Evolutionary conservation across 37 sponge, comb jelly and placozoan genomes (phyloP).

Genomic region (Hexactinellida sp.): DNA sequence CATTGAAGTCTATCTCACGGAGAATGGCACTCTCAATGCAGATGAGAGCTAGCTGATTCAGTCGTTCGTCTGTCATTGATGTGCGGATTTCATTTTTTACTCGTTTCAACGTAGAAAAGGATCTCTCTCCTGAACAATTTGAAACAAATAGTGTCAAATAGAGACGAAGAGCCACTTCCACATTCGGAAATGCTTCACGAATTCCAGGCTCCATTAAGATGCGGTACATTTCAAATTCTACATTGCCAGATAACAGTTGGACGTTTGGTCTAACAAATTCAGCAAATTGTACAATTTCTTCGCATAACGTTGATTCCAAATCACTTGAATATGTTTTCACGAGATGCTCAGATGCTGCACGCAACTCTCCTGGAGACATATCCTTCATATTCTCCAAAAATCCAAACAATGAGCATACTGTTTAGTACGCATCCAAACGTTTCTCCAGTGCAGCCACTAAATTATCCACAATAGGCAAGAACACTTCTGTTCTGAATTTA

Average conservation of each 20-base stretch:
- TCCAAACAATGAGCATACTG: not conserved
- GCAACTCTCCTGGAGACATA: not conserved
- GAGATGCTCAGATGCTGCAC: not conserved
- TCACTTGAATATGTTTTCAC: conserved; percentile 15
- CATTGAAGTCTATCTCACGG: conserved; percentile 8
- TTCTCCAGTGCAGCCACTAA: not conserved
- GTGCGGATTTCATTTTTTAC: conserved; percentile 14
- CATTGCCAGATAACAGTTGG: conserved; percentile 11
- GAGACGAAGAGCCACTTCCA: conserved; percentile 6
- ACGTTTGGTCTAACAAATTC: conserved; percentile 7
- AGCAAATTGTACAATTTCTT: conserved; percentile 16
- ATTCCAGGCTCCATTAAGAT: conserved; percentile 17
- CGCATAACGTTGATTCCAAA: conserved; percentile 6
- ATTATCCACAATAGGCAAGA: not conserved
- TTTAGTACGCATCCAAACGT: not conserved
- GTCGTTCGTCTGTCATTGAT: conserved; percentile 5
- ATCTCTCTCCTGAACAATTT: conserved; percentile 14
- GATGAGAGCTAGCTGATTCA: not conserved
- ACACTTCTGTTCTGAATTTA: not conserved
- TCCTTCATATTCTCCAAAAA: not conserved
- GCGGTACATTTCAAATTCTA: not conserved
- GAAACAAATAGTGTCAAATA: conserved; percentile 17
- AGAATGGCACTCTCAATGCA: conserved; percentile 18
- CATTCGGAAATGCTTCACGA: conserved; percentile 15
- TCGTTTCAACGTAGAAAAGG: conserved; percentile 17